These are phyloP conservation scores for Hydrolagus affinis DNA, from an alignment of 2,113 vertebrate species.

Conservation along the genomic window DNA sequence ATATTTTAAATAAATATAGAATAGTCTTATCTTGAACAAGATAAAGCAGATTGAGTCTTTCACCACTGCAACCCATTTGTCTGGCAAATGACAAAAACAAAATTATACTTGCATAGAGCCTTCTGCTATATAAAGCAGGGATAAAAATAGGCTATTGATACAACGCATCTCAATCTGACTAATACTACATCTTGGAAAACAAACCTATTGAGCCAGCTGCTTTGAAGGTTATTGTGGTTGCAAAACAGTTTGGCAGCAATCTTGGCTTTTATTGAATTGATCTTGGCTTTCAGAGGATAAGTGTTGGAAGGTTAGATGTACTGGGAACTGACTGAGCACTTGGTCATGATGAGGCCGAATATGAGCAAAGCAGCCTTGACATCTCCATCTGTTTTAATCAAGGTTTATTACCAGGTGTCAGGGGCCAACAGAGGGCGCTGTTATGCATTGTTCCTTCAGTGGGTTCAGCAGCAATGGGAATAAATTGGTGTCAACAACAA, in stretches of 20 bases:
- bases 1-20: too few species aligned
- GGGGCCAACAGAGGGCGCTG: constrained; percentile 9
- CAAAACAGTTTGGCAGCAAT: not conserved
- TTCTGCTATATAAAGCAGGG: too few species aligned
- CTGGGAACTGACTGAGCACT: not conserved
- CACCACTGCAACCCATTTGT: too few species aligned
- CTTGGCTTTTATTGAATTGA: not conserved
- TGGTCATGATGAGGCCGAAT: not conserved
- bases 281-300: not conserved
- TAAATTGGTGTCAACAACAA: not conserved
- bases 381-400: not conserved
- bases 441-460: not conserved
- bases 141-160: too few species aligned
- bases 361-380: not conserved
- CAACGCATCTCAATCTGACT: too few species aligned
- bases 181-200: too few species aligned
- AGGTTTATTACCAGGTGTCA: not conserved
- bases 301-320: not conserved
- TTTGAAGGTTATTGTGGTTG: not conserved
- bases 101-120: too few species aligned
- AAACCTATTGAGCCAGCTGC: not conserved
- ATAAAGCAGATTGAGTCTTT: too few species aligned
- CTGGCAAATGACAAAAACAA: too few species aligned
- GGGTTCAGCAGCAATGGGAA: not conserved
- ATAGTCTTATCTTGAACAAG: too few species aligned